phyloP scores from a whole-genome alignment of 2,113 vertebrate genomes.

The Bos javanicus region DNA sequence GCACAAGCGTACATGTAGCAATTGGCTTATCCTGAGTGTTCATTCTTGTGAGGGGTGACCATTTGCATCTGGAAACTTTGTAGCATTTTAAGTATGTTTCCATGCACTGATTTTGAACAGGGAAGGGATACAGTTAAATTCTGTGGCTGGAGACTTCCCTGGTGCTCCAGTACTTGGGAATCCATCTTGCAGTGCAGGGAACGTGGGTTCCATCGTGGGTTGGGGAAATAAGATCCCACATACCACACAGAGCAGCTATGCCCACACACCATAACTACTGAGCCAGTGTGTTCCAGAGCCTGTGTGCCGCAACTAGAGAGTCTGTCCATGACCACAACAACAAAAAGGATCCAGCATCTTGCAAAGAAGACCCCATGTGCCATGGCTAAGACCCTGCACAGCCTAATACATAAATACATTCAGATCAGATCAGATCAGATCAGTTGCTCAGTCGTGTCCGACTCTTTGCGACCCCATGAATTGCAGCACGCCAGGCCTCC shows the following conservation, averaged over 20 bases:
- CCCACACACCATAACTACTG: background rate
- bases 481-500: no score
- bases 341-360: background rate
- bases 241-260: background rate
- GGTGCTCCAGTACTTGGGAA: background rate
- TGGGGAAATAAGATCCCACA: background rate
- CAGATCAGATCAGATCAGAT: background rate
- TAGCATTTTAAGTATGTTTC: no score
- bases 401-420: background rate
- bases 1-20: fast-evolving
- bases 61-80: background rate
- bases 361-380: background rate
- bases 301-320: background rate
- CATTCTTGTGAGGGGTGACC: background rate
- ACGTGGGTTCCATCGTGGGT: background rate
- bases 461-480: no score
- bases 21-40: fast-evolving
- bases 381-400: background rate
- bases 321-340: background rate
- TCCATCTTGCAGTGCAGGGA: background rate
- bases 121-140: background rate
- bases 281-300: background rate
- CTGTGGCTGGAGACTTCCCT: background rate
- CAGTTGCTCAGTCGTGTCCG: no score
- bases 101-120: background rate